Percentiles rank a stretch among this genome's conserved stretches.
phyloP scores from a whole-genome alignment of 1,140 invertebrate species.

The Microvelia longipes region DNA sequence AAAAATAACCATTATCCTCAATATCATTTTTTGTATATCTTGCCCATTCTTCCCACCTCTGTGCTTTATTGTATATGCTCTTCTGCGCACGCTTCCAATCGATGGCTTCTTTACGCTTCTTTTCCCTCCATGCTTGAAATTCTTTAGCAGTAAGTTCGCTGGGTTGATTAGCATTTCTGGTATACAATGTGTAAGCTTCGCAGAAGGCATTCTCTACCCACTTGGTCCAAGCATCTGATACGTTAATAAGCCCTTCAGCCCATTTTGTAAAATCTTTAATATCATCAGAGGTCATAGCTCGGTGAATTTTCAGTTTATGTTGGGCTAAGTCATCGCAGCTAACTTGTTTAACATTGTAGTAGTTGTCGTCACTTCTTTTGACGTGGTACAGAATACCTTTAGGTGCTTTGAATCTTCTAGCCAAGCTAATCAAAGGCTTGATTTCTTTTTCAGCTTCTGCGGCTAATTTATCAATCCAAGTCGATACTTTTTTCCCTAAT shows the following conservation, averaged over 20 bases:
- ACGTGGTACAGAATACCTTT: not conserved
- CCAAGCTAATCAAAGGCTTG: not conserved
- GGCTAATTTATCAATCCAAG: not conserved
- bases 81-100: not conserved
- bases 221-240: not conserved
- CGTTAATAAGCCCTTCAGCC: not conserved
- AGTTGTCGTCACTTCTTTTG: not conserved
- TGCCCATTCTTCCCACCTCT: not conserved
- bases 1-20: no score
- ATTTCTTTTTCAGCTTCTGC: not conserved
- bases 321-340: not conserved
- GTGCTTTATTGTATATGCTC: not conserved
- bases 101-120: not conserved
- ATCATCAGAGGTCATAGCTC: not conserved
- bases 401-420: not conserved
- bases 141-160: not conserved
- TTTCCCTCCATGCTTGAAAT: not conserved
- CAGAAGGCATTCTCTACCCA: not conserved
- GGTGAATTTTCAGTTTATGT: not conserved
- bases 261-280: not conserved
- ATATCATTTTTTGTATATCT: not conserved
- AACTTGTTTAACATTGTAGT: not conserved
- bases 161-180: not conserved
- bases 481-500: not conserved
- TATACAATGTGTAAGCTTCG: not conserved